These are phyloP conservation scores for Mus minutoides DNA, from an alignment of 2,797 vertebrate genomes.

Conservation along the genomic window DNA sequence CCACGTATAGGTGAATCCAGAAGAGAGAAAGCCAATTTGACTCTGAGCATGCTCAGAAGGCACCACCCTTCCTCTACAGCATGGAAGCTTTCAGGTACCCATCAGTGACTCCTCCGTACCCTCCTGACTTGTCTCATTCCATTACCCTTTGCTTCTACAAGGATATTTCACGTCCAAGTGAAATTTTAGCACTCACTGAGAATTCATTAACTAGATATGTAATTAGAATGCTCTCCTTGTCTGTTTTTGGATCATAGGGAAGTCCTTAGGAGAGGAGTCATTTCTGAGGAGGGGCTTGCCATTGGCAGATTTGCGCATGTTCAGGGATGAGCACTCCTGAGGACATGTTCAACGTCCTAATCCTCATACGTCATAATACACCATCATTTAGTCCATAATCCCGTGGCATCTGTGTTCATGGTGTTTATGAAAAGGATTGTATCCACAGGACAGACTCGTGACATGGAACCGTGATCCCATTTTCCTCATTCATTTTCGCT, in stretches of 20 bases:
- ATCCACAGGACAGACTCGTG: neutral
- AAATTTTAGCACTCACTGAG: neutral
- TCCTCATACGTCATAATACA: too few relatives aligned
- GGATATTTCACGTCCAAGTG: neutral
- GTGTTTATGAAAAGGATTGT: neutral
- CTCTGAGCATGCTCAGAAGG: neutral
- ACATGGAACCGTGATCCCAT: neutral
- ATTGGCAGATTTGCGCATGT: fast-evolving
- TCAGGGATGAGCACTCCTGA: neutral
- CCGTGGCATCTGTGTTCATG: neutral
- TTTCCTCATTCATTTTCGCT: neutral
- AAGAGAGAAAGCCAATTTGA: fast-evolving
- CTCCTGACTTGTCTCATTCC: too few relatives aligned
- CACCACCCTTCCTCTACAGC: neutral
- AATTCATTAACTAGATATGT: neutral
- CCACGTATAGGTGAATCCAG: neutral
- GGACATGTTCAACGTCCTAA: too few relatives aligned
- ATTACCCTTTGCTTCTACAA: neutral
- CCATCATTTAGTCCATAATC: neutral
- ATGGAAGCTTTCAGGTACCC: neutral
- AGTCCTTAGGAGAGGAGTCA: neutral
- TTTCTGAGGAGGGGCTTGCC: neutral
- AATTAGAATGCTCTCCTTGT: neutral
- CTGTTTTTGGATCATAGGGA: neutral
- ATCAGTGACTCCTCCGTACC: fast-evolving